These are phyloP conservation scores for Butorides virescens DNA, from an alignment of 2,113 vertebrate species.

Conservation along the genomic window DNA sequence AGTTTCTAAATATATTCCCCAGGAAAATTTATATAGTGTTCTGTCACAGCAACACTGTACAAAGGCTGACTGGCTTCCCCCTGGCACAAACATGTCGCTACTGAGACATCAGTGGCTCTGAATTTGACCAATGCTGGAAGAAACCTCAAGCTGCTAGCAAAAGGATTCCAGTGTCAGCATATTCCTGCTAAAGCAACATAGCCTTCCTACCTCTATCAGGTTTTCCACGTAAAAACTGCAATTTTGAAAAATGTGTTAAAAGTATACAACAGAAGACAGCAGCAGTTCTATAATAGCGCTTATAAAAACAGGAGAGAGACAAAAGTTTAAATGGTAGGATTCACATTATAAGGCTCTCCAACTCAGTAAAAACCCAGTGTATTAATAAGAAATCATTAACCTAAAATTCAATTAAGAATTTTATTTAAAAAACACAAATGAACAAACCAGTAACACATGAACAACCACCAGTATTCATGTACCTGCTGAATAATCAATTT, in stretches of 20 bases:
- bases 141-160: background rate
- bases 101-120: background rate
- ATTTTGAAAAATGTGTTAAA: background rate
- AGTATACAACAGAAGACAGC: background rate
- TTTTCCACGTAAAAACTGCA: background rate
- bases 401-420: background rate
- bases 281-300: background rate
- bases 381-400: background rate
- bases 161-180: background rate
- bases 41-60: slow-evolving; percentile 3
- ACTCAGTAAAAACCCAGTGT: background rate
- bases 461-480: rapidly evolving
- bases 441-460: background rate
- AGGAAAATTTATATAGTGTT: background rate
- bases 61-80: background rate
- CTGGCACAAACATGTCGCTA: slow-evolving; percentile 46
- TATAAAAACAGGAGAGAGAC: background rate
- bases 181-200: background rate
- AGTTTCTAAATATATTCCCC: slow-evolving; percentile 29
- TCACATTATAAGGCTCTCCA: background rate
- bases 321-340: background rate
- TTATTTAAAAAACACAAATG: background rate
- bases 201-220: background rate
- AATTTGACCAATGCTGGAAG: background rate
- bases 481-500: background rate